Percentiles rank a stretch among this genome's conserved stretches.
Evolutionary conservation across 2,113 vertebrate species (phyloP).

Genomic region (Oenanthe oenanthe): DNA sequence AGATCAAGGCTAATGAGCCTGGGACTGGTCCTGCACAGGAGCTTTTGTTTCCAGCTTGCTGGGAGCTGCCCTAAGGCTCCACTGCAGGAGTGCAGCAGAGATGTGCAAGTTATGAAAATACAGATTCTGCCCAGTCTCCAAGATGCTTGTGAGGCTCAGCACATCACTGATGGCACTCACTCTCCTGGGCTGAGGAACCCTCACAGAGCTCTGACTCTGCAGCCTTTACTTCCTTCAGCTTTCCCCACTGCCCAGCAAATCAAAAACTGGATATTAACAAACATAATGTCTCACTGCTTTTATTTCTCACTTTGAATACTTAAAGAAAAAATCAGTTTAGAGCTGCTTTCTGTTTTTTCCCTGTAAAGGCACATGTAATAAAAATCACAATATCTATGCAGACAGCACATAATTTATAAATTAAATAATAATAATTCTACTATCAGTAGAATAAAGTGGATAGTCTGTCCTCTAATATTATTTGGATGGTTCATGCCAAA

Average conservation of each 20-base stretch:
- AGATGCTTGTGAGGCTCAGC: background rate
- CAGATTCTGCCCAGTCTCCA: background rate
- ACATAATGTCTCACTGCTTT: background rate
- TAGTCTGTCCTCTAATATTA: background rate
- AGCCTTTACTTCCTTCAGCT: background rate
- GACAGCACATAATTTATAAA: background rate
- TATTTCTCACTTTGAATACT: background rate
- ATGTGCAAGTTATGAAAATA: background rate
- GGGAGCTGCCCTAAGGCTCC: slow-evolving; percentile 18
- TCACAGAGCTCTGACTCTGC: background rate
- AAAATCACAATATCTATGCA: background rate
- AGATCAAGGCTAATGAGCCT: slow-evolving; percentile 38
- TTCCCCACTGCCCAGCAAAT: background rate
- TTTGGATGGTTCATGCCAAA: background rate
- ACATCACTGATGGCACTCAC: accelerated
- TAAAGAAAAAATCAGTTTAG: background rate
- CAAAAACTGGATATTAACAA: background rate
- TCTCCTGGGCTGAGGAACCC: background rate
- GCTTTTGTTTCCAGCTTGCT: background rate
- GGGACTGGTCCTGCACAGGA: background rate
- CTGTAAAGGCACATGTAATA: background rate
- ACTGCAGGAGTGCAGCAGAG: background rate
- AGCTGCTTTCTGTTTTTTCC: background rate
- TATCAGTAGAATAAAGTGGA: background rate
- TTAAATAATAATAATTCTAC: background rate